Percentiles rank a stretch among this genome's conserved stretches.
These are phyloP conservation scores for Chromoteleia sp. DNA, from an alignment of 2,888 invertebrate species.

Conservation along the genomic window DNA sequence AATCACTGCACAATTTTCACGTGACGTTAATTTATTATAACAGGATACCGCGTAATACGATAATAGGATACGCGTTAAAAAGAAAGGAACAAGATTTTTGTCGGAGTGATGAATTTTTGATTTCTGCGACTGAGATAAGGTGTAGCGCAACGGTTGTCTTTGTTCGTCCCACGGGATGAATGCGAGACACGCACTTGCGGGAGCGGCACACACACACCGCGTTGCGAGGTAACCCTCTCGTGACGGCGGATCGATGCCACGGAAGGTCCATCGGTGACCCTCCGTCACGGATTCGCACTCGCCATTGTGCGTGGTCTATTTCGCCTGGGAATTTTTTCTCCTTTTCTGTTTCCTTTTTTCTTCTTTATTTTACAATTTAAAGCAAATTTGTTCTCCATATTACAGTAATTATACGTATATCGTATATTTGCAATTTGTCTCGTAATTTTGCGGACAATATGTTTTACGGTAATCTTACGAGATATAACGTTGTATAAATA, in stretches of 20 bases:
- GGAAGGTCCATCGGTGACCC: conserved; percentile 55
- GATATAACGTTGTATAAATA: no score
- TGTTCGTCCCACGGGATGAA: conserved; percentile 32
- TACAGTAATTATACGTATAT: no score
- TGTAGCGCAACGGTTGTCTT: background rate
- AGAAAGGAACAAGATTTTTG: background rate
- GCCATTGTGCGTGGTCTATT: conserved; percentile 37
- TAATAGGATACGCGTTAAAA: no score
- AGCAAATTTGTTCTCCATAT: background rate
- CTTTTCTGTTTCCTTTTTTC: background rate
- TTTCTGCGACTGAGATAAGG: conserved; percentile 4
- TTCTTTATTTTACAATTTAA: background rate
- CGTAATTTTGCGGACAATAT: no score
- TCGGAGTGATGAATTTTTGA: background rate
- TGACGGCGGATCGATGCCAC: conserved; percentile 50
- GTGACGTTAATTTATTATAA: no score
- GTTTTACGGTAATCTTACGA: no score
- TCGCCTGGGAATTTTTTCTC: conserved; percentile 47
- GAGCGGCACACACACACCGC: conserved; percentile 28
- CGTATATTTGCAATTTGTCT: no score
- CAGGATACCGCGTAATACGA: no score
- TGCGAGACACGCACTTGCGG: conserved; percentile 13
- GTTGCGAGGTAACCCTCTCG: conserved; percentile 52
- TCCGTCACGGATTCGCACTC: conserved; percentile 50
- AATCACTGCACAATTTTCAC: no score